Percentiles rank a stretch among this genome's conserved stretches.
Conservation (phyloP, 2,113 vertebrate genomes). For the Periophthalmodon schlosseri region DNA sequence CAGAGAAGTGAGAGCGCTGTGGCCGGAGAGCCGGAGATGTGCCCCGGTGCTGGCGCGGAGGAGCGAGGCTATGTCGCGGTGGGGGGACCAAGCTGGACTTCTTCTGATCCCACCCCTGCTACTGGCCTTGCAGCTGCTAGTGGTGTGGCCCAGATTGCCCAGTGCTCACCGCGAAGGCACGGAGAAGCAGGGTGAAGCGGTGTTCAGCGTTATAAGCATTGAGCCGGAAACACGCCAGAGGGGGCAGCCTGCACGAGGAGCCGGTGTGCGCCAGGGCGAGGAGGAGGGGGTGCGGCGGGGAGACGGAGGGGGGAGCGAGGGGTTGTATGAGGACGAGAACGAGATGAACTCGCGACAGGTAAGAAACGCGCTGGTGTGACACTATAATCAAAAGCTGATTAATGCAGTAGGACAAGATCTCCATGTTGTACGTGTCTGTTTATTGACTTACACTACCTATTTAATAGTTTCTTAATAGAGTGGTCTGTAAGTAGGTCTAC, state of each 20-base stretch:
- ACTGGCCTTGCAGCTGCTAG: conserved; percentile 65
- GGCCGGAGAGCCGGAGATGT: conserved; percentile 42
- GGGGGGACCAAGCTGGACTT: conserved; percentile 27
- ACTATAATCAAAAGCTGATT: background rate
- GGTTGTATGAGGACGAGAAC: conserved; percentile 69
- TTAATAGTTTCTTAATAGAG: background rate
- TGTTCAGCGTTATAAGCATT: conserved; percentile 75
- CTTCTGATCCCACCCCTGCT: conserved; percentile 56
- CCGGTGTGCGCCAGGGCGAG: conserved; percentile 26
- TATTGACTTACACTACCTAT: background rate
- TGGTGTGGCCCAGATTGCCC: conserved; percentile 54
- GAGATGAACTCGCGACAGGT: conserved; percentile 67
- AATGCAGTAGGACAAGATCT: background rate
- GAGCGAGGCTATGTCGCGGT: conserved; percentile 50
- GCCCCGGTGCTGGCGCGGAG: conserved; percentile 26
- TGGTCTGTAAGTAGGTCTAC: too few species aligned
- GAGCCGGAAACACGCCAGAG: conserved; percentile 41
- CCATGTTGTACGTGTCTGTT: background rate
- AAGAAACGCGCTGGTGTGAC: background rate
- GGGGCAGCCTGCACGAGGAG: conserved; percentile 1
- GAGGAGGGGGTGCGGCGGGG: conserved; percentile 5
- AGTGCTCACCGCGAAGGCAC: background rate
- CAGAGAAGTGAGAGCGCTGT: conserved; percentile 13
- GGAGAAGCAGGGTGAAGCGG: conserved; percentile 28
- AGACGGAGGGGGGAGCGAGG: conserved; percentile 19